phyloP scores from a whole-genome alignment of 2,888 invertebrate genomes.

The Neoscelio sp. region DNA sequence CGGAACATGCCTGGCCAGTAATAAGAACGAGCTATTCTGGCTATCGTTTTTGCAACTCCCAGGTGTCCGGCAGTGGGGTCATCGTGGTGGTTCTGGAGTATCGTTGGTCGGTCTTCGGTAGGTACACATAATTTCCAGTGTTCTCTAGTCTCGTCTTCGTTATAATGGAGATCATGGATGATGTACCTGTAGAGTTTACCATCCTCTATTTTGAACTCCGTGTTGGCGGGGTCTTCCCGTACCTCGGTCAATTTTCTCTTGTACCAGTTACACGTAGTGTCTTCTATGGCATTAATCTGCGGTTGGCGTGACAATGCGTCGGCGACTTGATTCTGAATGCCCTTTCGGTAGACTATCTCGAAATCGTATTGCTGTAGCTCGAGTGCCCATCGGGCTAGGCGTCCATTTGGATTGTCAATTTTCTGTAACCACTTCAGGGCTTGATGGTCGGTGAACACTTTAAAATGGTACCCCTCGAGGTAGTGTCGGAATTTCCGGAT shows the following conservation, averaged over 20 bases:
- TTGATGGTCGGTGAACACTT: conserved; percentile 71
- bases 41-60: conserved; percentile 35
- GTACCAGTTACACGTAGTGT: too few species aligned
- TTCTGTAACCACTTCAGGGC: too few species aligned
- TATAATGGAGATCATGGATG: too few species aligned
- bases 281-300: too few species aligned
- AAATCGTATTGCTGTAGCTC: neutral
- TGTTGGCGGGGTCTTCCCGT: neutral
- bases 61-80: conserved; percentile 19
- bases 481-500: conserved; percentile 68
- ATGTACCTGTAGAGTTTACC: neutral
- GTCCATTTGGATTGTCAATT: too few species aligned
- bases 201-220: neutral
- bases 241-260: neutral
- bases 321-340: conserved; percentile 42
- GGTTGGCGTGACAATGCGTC: conserved; percentile 47
- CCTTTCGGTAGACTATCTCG: too few species aligned
- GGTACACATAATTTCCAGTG: conserved; percentile 51
- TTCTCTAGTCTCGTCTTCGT: neutral
- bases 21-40: conserved; percentile 24
- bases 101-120: conserved; percentile 1
- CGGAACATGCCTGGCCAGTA: conserved; percentile 60
- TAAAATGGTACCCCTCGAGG: conserved; percentile 69
- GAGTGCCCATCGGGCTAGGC: neutral
- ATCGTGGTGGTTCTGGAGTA: conserved; percentile 60